Base-by-base conservation (phyloP, 1,140 invertebrate species). In the Batillaria attramentaria region DNA sequence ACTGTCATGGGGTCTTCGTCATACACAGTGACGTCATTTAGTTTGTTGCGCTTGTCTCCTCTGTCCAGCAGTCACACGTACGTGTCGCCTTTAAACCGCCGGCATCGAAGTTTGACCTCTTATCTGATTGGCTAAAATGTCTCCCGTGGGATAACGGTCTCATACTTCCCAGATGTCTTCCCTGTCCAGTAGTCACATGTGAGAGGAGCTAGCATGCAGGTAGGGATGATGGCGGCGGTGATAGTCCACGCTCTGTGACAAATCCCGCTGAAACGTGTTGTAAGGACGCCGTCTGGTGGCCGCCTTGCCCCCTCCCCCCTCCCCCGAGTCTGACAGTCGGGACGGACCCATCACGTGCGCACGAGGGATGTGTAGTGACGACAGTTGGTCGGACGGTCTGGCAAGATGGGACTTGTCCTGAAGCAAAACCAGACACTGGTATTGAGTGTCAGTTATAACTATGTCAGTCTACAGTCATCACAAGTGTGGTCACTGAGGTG, bases 231-330 rank as follows among this genome's bases (percentile, higher is more conserved):
- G 73, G 10, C 81, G n/a, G n/a, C 76, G 37, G 74, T 78, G 79
- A 41, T 79, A 42, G 31, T 79, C 81, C 42, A 82, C 70, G 1
- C 66, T 62, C 62, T 82, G 75, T 10, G 74, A 73, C 18, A 78
- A 70, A 60, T 82, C 81, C 31, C 74, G 41, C 73, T 79, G 81
- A 43, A 82, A 82, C 24, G 81, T 74, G 75, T 75, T 79, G 57
- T 82, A 69, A 2, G 74, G 60, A 24, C 78, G 66, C 4, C 78
- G 78, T 8, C 78, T 54, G 39, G 77, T 39, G 8, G 62, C n/a
- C 24, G 39, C 35, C 35, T 69, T 35, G 35, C n/a, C 35, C 20
- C n/a, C 35, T 28, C 46, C 24, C 24, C 6, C 57, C 57, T 60
- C 57, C 4, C 6, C 57, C 57, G 57, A 8, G 6, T 60, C 57